Conservation (phyloP, 2,888 invertebrate species). For the Leptinotarsa rubiginosa region DNA sequence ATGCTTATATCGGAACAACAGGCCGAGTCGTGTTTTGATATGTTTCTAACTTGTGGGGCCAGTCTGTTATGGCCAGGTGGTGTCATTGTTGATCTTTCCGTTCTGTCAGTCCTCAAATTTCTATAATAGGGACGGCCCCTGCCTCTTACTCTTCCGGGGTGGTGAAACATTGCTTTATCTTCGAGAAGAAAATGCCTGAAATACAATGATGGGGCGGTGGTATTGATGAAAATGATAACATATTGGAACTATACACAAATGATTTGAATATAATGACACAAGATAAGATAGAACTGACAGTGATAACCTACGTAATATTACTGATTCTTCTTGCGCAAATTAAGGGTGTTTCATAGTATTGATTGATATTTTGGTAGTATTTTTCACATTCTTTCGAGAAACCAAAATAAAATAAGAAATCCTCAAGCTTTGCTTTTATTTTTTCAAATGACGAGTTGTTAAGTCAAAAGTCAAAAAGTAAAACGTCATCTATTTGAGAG, state of each 20-base stretch:
- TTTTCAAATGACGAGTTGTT: background rate
- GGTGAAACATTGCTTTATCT: slow-evolving; percentile 46
- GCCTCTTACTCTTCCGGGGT: slow-evolving; percentile 48
- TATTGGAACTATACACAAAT: background rate
- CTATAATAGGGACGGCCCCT: slow-evolving; percentile 48
- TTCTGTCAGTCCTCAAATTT: slow-evolving; percentile 30
- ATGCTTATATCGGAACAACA: slow-evolving; percentile 63
- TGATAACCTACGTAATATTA: slow-evolving; percentile 1
- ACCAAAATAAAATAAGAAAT: slow-evolving; percentile 6
- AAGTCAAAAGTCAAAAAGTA: background rate
- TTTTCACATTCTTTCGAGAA: background rate
- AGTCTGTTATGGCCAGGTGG: background rate
- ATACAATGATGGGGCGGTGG: background rate
- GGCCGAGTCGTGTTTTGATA: slow-evolving; percentile 58
- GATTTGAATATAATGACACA: slow-evolving; percentile 12
- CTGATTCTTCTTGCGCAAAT: background rate
- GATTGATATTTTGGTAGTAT: background rate
- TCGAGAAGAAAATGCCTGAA: slow-evolving; percentile 25
- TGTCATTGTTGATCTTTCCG: background rate
- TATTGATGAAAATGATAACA: background rate
- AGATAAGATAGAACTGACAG: slow-evolving; percentile 6
- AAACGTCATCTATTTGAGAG: background rate
- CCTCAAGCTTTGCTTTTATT: background rate
- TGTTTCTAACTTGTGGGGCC: slow-evolving; percentile 40
- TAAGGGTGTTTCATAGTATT: slow-evolving; percentile 2